phyloP scores from a whole-genome alignment of 2,797 vertebrate species.

The Microctenopoma stevenorrisi region DNA sequence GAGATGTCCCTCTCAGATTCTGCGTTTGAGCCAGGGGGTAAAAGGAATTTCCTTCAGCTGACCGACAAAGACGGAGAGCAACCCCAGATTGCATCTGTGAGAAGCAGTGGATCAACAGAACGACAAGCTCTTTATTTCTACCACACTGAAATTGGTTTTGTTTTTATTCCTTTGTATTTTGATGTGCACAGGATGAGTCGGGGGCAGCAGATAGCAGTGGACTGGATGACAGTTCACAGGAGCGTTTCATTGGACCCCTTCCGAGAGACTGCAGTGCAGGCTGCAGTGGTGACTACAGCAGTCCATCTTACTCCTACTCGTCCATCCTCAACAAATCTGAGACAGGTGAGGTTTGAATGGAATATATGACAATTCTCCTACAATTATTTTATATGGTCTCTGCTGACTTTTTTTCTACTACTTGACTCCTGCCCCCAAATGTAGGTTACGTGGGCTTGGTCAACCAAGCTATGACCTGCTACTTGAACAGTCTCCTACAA shows the following conservation, averaged over 20 bases:
- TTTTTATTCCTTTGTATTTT: conserved; percentile 6
- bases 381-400: neutral
- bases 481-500: conserved; percentile 98
- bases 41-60: conserved; percentile 95
- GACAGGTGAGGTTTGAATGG: conserved; percentile 85
- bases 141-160: neutral
- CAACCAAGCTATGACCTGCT: conserved; percentile 99
- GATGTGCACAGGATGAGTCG: conserved; percentile 87
- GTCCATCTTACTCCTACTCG: conserved; percentile 95
- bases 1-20: conserved; percentile 92
- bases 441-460: conserved; percentile 97
- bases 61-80: conserved; percentile 97
- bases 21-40: conserved; percentile 94
- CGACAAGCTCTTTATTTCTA: neutral
- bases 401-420: neutral
- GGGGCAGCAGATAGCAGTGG: conserved; percentile 86
- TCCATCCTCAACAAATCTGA: conserved; percentile 98
- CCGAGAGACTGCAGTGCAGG: conserved; percentile 90
- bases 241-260: conserved; percentile 94
- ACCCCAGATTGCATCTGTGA: conserved; percentile 90
- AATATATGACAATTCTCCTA: neutral
- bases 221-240: conserved; percentile 88
- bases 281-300: conserved; percentile 93
- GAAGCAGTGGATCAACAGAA: conserved; percentile 45
- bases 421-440: conserved; percentile 13